Conservation (phyloP, 2,888 invertebrate species). For the Clepsis dumicolana region DNA sequence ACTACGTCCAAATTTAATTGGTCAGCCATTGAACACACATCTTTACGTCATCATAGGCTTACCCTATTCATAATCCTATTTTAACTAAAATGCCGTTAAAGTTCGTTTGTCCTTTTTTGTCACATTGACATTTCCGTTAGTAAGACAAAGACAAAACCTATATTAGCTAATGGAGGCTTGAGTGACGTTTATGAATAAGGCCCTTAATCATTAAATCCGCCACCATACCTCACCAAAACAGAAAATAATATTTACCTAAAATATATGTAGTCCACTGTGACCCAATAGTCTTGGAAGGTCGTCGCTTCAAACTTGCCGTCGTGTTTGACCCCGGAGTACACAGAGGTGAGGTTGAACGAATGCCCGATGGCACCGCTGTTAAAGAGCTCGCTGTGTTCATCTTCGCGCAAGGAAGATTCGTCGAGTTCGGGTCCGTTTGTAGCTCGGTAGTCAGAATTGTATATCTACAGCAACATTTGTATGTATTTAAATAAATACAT, state of each 20-base stretch:
- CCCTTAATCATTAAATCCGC: too few species aligned
- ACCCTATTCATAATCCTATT: too few species aligned
- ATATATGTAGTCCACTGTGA: constrained; percentile 97
- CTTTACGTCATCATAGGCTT: too few species aligned
- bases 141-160: too few species aligned
- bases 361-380: constrained; percentile 88
- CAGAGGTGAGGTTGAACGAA: constrained; percentile 88
- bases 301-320: constrained; percentile 87
- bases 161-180: too few species aligned
- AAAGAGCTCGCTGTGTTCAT: constrained; percentile 72
- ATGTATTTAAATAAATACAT: too few species aligned
- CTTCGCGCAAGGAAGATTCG: not conserved
- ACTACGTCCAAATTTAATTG: too few species aligned
- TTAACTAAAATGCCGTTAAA: too few species aligned
- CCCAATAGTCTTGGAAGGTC: constrained; percentile 91
- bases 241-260: constrained; percentile 84
- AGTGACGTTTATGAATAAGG: too few species aligned
- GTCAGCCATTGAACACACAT: too few species aligned
- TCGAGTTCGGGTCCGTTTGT: not conserved
- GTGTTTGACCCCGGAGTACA: constrained; percentile 86
- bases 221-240: not conserved
- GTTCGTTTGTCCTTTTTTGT: too few species aligned
- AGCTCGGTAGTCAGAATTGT: constrained; percentile 62
- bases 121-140: too few species aligned
- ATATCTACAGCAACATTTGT: constrained; percentile 56